These are phyloP conservation scores for Tiaroga cobitis DNA, from an alignment of 2,797 vertebrate species.

Conservation along the genomic window DNA sequence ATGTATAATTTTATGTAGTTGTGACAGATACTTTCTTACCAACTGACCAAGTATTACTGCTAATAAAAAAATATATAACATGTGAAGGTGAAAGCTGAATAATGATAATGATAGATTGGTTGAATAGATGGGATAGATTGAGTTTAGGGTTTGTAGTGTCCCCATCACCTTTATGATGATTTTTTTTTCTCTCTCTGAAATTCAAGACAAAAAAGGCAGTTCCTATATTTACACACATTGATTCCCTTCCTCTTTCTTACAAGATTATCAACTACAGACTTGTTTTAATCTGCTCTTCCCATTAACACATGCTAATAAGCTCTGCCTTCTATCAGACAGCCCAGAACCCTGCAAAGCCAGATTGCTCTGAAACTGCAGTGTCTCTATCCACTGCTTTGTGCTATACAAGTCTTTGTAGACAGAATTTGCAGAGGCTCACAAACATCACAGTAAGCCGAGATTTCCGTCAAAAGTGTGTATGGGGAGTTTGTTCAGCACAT, in stretches of 20 bases:
- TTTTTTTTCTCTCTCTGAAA: not conserved
- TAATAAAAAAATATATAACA: not conserved
- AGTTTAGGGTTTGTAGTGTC: not conserved
- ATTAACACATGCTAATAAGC: conserved; percentile 72
- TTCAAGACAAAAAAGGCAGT: not conserved
- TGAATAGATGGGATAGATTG: not conserved
- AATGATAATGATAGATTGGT: not conserved
- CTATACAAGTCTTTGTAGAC: conserved; percentile 36
- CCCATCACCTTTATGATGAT: not conserved
- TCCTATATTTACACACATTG: conserved; percentile 45
- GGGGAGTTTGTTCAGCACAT: not conserved
- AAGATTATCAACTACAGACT: conserved; percentile 72
- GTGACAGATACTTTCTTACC: not conserved
- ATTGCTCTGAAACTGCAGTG: conserved; percentile 33
- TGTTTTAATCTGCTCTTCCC: conserved; percentile 71
- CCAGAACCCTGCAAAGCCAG: conserved; percentile 54
- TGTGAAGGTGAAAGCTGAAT: not conserved
- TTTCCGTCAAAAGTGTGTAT: not conserved
- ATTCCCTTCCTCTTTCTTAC: conserved; percentile 42
- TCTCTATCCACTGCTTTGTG: conserved; percentile 39
- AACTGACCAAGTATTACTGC: not conserved
- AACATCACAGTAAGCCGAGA: conserved; percentile 13
- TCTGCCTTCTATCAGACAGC: conserved; percentile 61
- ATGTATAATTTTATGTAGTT: not conserved
- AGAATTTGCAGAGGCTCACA: conserved; percentile 24